These are phyloP conservation scores for Brienomyrus longianalis DNA, from an alignment of 2,113 vertebrate genomes.

Conservation along the genomic window DNA sequence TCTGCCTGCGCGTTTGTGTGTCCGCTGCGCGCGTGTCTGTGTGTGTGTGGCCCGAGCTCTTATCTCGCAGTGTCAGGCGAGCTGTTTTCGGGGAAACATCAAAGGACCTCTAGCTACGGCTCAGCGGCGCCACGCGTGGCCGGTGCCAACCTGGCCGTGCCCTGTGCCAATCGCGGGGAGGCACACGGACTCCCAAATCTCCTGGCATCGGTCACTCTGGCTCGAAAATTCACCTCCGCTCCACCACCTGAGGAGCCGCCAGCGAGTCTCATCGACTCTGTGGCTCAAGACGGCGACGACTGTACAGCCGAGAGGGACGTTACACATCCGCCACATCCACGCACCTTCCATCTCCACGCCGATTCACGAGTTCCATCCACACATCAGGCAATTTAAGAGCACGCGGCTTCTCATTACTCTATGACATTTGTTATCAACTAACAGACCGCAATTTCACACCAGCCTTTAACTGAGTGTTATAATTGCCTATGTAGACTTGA, in stretches of 20 bases:
- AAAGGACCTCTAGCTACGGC: conserved; percentile 35
- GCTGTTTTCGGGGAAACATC: conserved; percentile 38
- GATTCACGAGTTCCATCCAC: background rate
- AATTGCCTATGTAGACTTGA: conserved; percentile 8
- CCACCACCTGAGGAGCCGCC: background rate
- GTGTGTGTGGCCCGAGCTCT: conserved; percentile 25
- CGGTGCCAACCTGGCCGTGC: background rate
- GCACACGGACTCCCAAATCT: conserved; percentile 1
- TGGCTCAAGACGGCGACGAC: background rate
- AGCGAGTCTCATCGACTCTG: background rate
- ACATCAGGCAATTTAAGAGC: background rate
- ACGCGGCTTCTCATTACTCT: background rate
- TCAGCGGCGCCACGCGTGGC: background rate
- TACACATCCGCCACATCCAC: background rate
- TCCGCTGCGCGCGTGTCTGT: background rate
- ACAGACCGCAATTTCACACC: background rate
- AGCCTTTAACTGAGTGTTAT: conserved; percentile 2
- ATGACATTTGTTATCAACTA: background rate
- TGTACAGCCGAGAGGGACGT: no score
- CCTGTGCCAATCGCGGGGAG: background rate
- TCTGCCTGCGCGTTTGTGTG: background rate
- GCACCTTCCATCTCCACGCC: background rate
- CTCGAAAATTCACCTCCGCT: background rate
- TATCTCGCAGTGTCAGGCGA: conserved; percentile 53
- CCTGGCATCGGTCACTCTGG: background rate